phyloP scores from a whole-genome alignment of 2,113 vertebrate species.

The Psophia crepitans region DNA sequence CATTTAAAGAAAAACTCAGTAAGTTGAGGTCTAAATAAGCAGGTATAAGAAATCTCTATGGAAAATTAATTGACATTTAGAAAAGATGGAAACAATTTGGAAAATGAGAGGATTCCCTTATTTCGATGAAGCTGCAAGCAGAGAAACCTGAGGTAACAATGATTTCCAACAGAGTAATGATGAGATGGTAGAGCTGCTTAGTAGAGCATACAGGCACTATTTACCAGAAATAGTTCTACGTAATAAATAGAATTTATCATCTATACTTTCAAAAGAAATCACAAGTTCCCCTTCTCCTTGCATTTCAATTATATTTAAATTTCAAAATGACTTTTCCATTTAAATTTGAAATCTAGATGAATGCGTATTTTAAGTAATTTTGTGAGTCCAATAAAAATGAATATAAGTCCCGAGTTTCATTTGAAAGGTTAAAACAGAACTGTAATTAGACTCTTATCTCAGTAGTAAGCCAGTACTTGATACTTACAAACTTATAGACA shows the following conservation, averaged over 20 bases:
- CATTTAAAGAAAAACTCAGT: slow-evolving; percentile 55
- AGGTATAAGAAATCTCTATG: slow-evolving; percentile 52
- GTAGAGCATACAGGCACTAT: neutral
- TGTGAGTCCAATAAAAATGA: neutral
- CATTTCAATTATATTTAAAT: slow-evolving; percentile 16
- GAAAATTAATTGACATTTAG: slow-evolving; percentile 62
- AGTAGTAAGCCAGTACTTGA: neutral
- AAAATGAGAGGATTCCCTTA: slow-evolving; percentile 60
- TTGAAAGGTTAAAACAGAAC: neutral
- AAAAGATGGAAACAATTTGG: slow-evolving; percentile 39
- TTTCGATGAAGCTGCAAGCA: slow-evolving; percentile 22
- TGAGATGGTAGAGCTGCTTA: slow-evolving; percentile 51
- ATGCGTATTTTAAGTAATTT: neutral
- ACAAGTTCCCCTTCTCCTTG: neutral
- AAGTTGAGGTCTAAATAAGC: slow-evolving; percentile 52
- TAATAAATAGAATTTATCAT: slow-evolving; percentile 40
- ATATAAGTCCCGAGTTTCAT: neutral
- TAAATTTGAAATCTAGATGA: slow-evolving; percentile 27
- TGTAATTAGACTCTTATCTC: slow-evolving; percentile 36
- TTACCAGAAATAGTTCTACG: neutral
- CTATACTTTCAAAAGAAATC: slow-evolving; percentile 6
- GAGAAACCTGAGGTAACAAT: slow-evolving; percentile 47
- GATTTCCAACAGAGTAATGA: slow-evolving; percentile 48
- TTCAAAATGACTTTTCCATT: slow-evolving; percentile 33
- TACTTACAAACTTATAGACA: slow-evolving; percentile 97